Conservation (phyloP, 2,797 vertebrate species). For the Crocidura indochinensis region DNA sequence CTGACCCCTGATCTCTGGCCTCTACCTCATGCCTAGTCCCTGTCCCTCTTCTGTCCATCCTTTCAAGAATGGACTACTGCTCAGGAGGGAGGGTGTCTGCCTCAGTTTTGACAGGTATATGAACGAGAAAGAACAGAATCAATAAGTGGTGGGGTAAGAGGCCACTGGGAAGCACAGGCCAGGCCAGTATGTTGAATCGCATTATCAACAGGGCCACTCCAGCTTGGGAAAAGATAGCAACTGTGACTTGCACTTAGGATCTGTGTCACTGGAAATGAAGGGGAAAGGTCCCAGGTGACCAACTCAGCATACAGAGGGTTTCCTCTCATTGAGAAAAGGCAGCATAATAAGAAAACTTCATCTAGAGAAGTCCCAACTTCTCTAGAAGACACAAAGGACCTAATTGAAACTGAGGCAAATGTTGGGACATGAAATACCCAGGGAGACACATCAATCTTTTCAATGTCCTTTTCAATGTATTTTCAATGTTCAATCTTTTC, state of each 20-base stretch:
- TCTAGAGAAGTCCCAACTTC: not conserved
- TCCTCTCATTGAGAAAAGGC: no score
- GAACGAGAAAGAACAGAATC: not conserved
- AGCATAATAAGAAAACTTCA: not conserved
- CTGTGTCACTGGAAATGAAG: not conserved
- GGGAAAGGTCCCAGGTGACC: not conserved
- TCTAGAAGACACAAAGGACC: not conserved
- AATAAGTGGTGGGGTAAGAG: not conserved
- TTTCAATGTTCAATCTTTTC: no score
- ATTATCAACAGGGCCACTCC: not conserved
- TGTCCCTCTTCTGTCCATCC: not conserved
- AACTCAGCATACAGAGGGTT: not conserved
- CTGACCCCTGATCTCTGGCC: slow-evolving; percentile 3
- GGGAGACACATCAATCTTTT: not conserved
- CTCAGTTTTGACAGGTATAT: not conserved
- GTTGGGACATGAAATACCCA: not conserved
- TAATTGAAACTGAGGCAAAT: not conserved
- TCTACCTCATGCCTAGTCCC: not conserved
- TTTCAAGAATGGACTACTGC: not conserved
- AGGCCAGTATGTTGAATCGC: not conserved
- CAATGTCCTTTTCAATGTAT: no score
- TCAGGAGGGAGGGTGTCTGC: not conserved
- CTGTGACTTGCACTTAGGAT: not conserved
- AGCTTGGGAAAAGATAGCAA: not conserved
- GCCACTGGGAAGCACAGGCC: not conserved